Evolutionary conservation across 35 echinoderm and acorn worm species (phyloP).

Genomic region (Heliocidaris tuberculata): DNA sequence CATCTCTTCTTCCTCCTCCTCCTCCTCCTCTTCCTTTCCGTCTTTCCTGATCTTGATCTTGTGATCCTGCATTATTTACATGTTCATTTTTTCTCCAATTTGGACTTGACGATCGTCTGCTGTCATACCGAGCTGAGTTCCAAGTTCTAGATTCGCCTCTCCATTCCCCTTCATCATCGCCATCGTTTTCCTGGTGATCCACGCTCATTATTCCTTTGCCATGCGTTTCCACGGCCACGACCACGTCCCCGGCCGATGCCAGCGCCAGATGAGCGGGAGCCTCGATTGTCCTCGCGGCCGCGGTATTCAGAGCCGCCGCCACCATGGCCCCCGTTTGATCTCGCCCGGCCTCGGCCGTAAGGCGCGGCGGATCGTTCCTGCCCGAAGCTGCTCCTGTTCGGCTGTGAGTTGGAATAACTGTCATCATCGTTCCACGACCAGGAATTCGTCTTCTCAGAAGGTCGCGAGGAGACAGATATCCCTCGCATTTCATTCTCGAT

Average conservation of each 20-base stretch:
- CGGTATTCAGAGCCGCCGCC: not conserved
- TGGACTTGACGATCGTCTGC: not conserved
- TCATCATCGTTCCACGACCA: not conserved
- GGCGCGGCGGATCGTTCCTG: not conserved
- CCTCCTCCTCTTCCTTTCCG: not conserved
- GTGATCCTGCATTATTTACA: not conserved
- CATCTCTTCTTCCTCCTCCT: no score
- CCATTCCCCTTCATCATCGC: not conserved
- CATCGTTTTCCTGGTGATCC: not conserved
- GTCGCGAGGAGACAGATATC: not conserved
- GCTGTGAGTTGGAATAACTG: not conserved
- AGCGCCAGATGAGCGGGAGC: not conserved
- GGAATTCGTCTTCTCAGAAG: not conserved
- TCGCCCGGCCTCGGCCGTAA: not conserved
- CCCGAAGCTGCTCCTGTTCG: not conserved
- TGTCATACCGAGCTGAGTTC: not conserved
- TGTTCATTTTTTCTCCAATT: not conserved
- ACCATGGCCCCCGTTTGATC: not conserved
- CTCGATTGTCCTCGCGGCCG: not conserved
- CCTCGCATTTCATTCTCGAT: constrained; percentile 20
- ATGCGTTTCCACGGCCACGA: not conserved
- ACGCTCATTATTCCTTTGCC: not conserved
- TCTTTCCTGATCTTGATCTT: not conserved
- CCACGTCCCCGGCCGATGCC: not conserved
- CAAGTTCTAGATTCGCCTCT: constrained; percentile 24